Evolutionary conservation across 2,888 invertebrate genomes (phyloP).

Genomic region (Hypena proboscidalis): DNA sequence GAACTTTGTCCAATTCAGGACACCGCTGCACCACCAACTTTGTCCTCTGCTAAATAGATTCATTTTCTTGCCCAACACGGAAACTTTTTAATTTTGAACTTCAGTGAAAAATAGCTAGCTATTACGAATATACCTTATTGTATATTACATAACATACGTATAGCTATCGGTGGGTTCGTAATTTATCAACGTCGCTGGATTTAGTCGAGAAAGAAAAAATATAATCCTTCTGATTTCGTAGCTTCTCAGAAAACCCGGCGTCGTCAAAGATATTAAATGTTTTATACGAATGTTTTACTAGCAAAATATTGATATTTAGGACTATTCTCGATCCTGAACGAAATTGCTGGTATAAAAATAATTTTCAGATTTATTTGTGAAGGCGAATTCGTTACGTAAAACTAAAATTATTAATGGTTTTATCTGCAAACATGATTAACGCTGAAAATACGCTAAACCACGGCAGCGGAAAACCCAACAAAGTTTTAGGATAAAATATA

Average conservation of each 20-base stretch:
- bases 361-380: no score
- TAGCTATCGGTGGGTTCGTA: constrained; percentile 23
- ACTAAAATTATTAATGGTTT: no score
- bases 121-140: constrained; percentile 1
- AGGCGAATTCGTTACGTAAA: background rate
- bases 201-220: constrained; percentile 21
- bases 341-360: background rate
- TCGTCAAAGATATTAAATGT: constrained; percentile 16
- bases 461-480: no score
- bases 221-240: constrained; percentile 29
- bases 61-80: constrained; percentile 41
- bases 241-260: constrained; percentile 11
- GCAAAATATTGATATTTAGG: constrained; percentile 16
- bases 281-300: constrained; percentile 20
- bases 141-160: constrained; percentile 6
- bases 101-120: constrained; percentile 20
- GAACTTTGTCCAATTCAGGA: constrained; percentile 32
- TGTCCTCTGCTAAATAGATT: constrained; percentile 50
- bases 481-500: no score
- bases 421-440: no score
- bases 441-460: no score
- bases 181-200: constrained; percentile 30
- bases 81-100: constrained; percentile 56
- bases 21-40: constrained; percentile 44
- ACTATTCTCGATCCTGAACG: background rate